Evolutionary conservation across 2,888 invertebrate genomes (phyloP), one percentile per base, ranked within the genome.

Genomic region (Thelaira solivaga): DNA sequence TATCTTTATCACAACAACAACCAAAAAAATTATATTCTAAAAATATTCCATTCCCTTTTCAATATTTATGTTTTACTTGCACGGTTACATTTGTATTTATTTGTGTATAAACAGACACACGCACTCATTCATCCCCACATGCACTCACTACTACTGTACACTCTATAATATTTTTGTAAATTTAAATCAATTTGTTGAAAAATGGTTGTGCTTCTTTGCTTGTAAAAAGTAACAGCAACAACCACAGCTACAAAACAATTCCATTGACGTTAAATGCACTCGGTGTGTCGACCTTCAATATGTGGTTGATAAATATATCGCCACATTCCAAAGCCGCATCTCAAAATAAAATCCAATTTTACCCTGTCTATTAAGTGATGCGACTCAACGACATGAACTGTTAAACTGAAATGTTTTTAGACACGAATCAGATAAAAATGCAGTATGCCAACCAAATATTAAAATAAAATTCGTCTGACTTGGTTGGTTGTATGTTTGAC

Each of bases 321-420:
- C n/a, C n/a, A n/a, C n/a, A n/a, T n/a, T n/a, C n/a, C n/a, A n/a
- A n/a, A n/a, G n/a, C n/a, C n/a, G n/a, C n/a, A n/a, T n/a, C n/a
- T n/a, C n/a, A n/a, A n/a, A n/a, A n/a, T n/a, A n/a, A n/a, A n/a
- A n/a, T n/a, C n/a, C n/a, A n/a, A n/a, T n/a, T n/a, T n/a, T n/a
- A n/a, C n/a, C n/a, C n/a, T n/a, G n/a, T n/a, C n/a, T n/a, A n/a
- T n/a, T n/a, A n/a, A n/a, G n/a, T n/a, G n/a, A n/a, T n/a, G n/a
- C n/a, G 88, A 88, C 88, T 88, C 87, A 87, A 86, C 87, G 85
- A 85, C 85, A 84, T 88, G 87, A 88, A 88, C 88, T 88, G 88
- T 86, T 85, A 85, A 87, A 86, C 84, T 85, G 65, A 77, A 78
- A 78, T 65, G 64, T 74, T 78, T 72, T 74, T 51, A 73, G 68